Conservation (phyloP, 2,113 vertebrate genomes). For the Semicossyphus pulcher region DNA sequence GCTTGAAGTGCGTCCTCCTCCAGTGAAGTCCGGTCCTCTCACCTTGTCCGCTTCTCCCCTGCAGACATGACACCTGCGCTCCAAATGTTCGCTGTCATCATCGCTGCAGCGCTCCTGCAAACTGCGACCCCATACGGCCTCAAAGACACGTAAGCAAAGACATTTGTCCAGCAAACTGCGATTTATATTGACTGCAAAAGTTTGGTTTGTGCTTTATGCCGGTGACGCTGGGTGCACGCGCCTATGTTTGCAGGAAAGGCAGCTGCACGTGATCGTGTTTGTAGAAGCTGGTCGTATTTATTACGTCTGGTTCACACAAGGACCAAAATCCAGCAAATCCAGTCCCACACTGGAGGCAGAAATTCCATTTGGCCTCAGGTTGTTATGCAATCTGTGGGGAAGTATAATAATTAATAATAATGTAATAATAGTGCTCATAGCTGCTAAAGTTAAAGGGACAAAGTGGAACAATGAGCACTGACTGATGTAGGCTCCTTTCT, state of each 20-base stretch:
- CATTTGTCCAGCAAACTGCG: neutral
- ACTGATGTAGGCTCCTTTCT: too few relatives aligned
- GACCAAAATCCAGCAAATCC: too few relatives aligned
- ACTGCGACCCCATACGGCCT: slow-evolving; percentile 23
- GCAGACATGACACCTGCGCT: slow-evolving; percentile 64
- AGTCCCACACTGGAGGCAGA: neutral
- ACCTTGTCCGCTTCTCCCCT: neutral
- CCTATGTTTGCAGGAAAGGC: neutral
- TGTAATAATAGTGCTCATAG: too few relatives aligned
- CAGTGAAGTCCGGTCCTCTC: slow-evolving; percentile 16
- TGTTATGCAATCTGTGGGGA: slow-evolving; percentile 46
- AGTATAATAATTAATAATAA: too few relatives aligned
- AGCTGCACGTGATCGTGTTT: too few relatives aligned
- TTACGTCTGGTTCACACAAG: too few relatives aligned
- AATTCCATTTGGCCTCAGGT: slow-evolving; percentile 21
- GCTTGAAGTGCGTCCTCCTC: slow-evolving; percentile 27
- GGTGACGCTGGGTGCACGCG: neutral
- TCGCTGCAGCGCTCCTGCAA: slow-evolving; percentile 38
- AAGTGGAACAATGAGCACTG: too few relatives aligned
- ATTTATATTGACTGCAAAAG: neutral
- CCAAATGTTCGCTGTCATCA: slow-evolving; percentile 12
- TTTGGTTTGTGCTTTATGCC: slow-evolving; percentile 25
- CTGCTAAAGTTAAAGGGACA: too few relatives aligned
- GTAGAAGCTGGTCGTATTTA: too few relatives aligned
- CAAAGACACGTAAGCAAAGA: slow-evolving; percentile 68